Evolutionary conservation across 2,797 vertebrate genomes (phyloP), one percentile per base, ranked within the genome.

Genomic region (Mormyrus hasselquistii): DNA sequence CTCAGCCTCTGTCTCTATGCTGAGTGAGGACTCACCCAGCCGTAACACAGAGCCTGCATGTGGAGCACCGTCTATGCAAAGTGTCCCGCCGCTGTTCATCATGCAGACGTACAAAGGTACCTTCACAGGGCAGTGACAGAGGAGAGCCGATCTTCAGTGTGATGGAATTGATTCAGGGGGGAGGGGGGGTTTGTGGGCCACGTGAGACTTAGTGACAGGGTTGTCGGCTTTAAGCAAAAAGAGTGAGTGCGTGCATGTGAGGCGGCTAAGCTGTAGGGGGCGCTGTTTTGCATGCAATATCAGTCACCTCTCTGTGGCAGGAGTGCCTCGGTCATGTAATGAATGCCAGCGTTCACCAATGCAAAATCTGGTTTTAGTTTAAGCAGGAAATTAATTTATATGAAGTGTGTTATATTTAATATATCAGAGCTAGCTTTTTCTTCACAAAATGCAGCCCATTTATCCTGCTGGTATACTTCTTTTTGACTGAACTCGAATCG

Each of bases 31-130:
- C 16, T 38, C 52, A 59, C 52, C 53, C 44, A 50, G 19, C 16
- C 41, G 82, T 88, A 85, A 92, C 92, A 91, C 89, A 62, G 86
- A 89, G 90, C 91, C 88, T 89, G 88, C 89, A 87, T 83, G 88
- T 91, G 44, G 76, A 79, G 76, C 44, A 34, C 85, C 53, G 57
- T 87, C 47, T 19, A 49, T 14, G 88, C 76, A 89, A 90, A 89
- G 85, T 69, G 52, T 89, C 83, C 6, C 6, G 0, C 86, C 90
- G 87, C 91, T 83, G 91, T 94, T 94, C 89, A 93, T 93, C 92
- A 94, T 93, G 91, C 90, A 94, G 82, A 25, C 57, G 41, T 82
- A 47, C 16, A 3, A 89, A 84, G 88, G 83, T 90, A 83, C 76
- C 91, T 62, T 88, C 73, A 34, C 49, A 73, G 82, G 87, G 76